Evolutionary conservation across 2,113 vertebrate species (phyloP).

Genomic region (Heliornis fulica): DNA sequence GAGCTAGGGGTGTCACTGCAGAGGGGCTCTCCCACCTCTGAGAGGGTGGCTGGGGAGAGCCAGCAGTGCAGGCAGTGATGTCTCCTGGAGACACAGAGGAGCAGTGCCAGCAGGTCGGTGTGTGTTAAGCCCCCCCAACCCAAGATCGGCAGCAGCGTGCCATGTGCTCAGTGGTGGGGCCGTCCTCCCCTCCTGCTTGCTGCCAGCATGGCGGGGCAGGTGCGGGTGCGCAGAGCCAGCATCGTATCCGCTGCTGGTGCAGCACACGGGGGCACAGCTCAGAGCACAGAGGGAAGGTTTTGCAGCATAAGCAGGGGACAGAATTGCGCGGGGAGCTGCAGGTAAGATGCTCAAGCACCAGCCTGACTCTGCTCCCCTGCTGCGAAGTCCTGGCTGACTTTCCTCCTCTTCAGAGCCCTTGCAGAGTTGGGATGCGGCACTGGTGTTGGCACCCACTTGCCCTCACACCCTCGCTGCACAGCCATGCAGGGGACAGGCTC

Average conservation of each 20-base stretch:
- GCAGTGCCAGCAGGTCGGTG: accelerated
- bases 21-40: too few relatives aligned
- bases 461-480: accelerated
- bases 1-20: neutral
- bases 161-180: neutral
- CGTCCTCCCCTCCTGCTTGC: neutral
- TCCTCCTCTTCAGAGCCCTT: neutral
- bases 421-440: neutral
- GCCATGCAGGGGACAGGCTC: neutral
- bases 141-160: too few relatives aligned
- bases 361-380: neutral
- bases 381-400: neutral
- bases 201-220: accelerated
- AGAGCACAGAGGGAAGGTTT: neutral
- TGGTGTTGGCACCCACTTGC: neutral
- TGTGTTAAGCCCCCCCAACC: accelerated
- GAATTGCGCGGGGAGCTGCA: neutral
- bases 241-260: neutral
- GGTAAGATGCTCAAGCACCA: neutral
- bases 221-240: accelerated
- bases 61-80: accelerated
- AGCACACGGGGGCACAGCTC: neutral
- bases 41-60: accelerated
- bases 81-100: neutral
- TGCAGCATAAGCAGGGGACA: neutral